Evolutionary conservation across 2,113 vertebrate species (phyloP), one percentile per base, ranked within the genome.

Genomic region (Dolichallabes microphthalmus): DNA sequence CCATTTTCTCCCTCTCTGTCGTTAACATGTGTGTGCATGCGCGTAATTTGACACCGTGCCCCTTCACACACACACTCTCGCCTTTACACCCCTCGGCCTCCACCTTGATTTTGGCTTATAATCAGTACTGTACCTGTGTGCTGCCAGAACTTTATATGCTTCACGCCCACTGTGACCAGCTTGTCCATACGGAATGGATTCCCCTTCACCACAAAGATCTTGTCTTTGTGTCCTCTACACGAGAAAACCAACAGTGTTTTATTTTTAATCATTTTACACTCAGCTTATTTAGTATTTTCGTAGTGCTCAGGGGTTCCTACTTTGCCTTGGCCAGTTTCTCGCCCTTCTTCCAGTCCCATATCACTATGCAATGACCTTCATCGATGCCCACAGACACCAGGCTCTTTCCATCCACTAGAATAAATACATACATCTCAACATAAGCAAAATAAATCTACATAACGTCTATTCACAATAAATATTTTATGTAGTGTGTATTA

Each of bases 321-420:
- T 96, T 96, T 81, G 97, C 95, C 55, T 96, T 98, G 50, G 98
- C 96, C 85, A 98, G 93, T 86, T 96, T 95, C 90, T 99, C 98
- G 88, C 98, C 98, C 89, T 97, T 98, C 89, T 96, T 99, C 98
- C 98, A 99, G 87, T 99, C 98, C 98, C 98, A 99, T 90, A 98
- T 95, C 60, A 98, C 96, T 74, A 99, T 96, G 88, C 94, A 96
- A 91, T 99, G 97, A 86, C 94, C 96, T 80, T 99, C 96, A 84
- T 99, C 98, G 71, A 98, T 95, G 80, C 97, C 98, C 88, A 99
- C 93, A 0, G 98, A 99, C 82, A 97, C 93, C 92, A 99, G 92
- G 89, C 92, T 97, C 92, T 98, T 99, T 75, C 98, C 98, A 64
- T 99, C 98, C 30, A 93, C 98, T 99, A 91, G 50, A 90, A 87